Percentiles rank a stretch among this genome's conserved stretches.
Conservation (phyloP, 2,113 vertebrate genomes). For the Amblyornis subalaris region DNA sequence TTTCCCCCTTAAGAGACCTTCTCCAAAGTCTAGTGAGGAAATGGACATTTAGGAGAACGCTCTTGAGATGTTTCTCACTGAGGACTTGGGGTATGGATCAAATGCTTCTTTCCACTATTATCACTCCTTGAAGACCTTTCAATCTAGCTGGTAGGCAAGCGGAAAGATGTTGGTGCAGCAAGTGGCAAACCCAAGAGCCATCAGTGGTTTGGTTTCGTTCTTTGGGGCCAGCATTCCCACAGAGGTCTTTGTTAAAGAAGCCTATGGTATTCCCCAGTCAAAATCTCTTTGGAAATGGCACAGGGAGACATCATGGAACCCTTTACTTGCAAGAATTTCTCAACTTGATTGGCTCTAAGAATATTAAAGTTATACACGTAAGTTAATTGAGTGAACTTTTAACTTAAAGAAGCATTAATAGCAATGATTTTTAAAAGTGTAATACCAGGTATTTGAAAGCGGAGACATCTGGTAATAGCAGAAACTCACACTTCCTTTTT, state of each 20-base stretch:
- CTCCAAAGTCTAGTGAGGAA: background rate
- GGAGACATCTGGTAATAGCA: background rate
- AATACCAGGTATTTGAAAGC: background rate
- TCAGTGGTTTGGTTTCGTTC: background rate
- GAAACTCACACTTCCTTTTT: conserved; percentile 40
- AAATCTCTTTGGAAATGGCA: background rate
- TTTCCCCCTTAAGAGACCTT: background rate
- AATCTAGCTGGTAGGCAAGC: background rate
- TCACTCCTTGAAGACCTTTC: background rate
- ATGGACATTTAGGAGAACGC: background rate
- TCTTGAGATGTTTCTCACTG: background rate
- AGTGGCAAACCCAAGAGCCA: background rate
- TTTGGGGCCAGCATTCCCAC: background rate
- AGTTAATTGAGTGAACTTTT: background rate
- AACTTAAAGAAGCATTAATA: background rate
- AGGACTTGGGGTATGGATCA: background rate
- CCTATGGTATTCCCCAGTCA: background rate
- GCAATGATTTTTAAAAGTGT: background rate
- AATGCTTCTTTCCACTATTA: background rate
- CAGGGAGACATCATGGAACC: background rate
- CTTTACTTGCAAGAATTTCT: background rate
- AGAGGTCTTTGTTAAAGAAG: background rate
- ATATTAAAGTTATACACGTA: background rate
- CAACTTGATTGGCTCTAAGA: background rate
- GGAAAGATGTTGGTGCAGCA: background rate